phyloP scores from a whole-genome alignment of 2,888 invertebrate genomes.

The Elmis aenea region DNA sequence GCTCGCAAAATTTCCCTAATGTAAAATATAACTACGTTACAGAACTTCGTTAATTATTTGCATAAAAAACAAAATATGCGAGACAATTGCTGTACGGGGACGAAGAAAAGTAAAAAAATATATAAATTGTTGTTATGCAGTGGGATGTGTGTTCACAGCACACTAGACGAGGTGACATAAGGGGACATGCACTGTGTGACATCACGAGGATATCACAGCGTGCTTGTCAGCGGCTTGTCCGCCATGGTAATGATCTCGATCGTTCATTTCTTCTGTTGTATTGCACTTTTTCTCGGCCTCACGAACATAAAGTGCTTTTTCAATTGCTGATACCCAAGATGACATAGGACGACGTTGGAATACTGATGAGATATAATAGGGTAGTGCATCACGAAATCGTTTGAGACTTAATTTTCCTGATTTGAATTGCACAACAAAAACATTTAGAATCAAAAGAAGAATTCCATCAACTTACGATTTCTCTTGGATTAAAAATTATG shows the following conservation, averaged over 20 bases:
- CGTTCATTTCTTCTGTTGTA: slow-evolving; percentile 29
- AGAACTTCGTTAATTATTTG: slow-evolving; percentile 12
- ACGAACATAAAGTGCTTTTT: slow-evolving; percentile 26
- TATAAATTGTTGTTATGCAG: slow-evolving; percentile 16
- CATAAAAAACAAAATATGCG: too few species aligned
- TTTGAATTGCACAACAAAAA: too few species aligned
- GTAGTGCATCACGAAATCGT: too few species aligned
- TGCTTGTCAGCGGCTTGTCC: slow-evolving; percentile 30
- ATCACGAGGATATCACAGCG: slow-evolving; percentile 27
- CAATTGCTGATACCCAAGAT: slow-evolving; percentile 20
- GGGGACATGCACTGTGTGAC: slow-evolving; percentile 29
- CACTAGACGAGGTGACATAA: slow-evolving; percentile 24
- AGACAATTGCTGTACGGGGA: too few species aligned
- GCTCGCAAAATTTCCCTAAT: slow-evolving; percentile 16
- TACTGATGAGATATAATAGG: slow-evolving; percentile 23
- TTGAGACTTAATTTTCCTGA: too few species aligned
- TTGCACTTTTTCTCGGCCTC: slow-evolving; percentile 27
- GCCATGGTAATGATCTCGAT: slow-evolving; percentile 32
- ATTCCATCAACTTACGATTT: too few species aligned
- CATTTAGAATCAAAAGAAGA: too few species aligned
- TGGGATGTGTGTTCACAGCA: slow-evolving; percentile 22
- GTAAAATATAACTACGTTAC: slow-evolving; percentile 14
- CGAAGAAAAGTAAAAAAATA: too few species aligned
- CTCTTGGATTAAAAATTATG: too few species aligned
- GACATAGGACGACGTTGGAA: slow-evolving; percentile 23